Percentiles rank a stretch among this genome's conserved stretches.
Conservation (phyloP, 2,888 invertebrate genomes). For the Tryphoninae sp. region DNA sequence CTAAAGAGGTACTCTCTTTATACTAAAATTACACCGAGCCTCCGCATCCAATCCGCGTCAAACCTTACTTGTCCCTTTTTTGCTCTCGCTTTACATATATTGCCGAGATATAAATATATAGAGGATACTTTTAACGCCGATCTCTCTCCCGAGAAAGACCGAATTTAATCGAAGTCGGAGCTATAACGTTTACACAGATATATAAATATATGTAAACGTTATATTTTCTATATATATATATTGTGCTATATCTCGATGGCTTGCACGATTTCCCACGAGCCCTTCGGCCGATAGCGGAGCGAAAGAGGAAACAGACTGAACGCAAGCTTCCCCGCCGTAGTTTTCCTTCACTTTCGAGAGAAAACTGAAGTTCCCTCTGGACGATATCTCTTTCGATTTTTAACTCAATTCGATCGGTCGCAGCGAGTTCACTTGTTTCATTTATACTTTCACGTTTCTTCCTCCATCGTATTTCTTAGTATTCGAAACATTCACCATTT, state of each 20-base stretch:
- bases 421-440: not conserved
- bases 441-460: not conserved
- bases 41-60: not conserved
- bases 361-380: conserved; percentile 1
- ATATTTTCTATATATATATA: conserved; percentile 4
- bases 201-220: conserved; percentile 7
- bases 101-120: conserved; percentile 13
- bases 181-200: conserved; percentile 24
- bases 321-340: conserved; percentile 23
- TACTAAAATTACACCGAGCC: not conserved
- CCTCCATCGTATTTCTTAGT: conserved; percentile 12
- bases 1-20: not conserved
- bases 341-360: conserved; percentile 13
- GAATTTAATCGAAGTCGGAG: conserved; percentile 43
- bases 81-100: not conserved
- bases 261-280: conserved; percentile 50
- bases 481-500: conserved; percentile 7
- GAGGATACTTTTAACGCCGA: conserved; percentile 17
- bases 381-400: conserved; percentile 27
- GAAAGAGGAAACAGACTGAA: not conserved
- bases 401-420: not conserved
- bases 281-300: conserved; percentile 16
- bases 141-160: conserved; percentile 22
- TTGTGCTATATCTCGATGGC: conserved; percentile 9
- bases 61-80: not conserved